These are phyloP conservation scores for Coenonympha arcania DNA, from an alignment of 2,888 invertebrate genomes.

Conservation along the genomic window DNA sequence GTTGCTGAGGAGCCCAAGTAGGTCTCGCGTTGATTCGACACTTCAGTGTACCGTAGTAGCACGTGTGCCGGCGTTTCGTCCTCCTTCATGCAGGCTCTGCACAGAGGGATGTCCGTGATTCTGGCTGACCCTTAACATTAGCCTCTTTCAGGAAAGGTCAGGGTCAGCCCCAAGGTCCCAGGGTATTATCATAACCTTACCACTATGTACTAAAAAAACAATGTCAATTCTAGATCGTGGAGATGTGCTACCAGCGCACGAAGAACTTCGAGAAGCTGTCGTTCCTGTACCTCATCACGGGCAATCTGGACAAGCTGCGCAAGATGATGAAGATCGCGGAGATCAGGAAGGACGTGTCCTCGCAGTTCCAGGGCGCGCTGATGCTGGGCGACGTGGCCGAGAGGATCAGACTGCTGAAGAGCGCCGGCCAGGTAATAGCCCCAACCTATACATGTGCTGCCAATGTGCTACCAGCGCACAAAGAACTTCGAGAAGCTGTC, in stretches of 20 bases:
- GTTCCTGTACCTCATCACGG: constrained; percentile 97
- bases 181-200: no score
- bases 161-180: no score
- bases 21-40: no score
- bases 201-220: no score
- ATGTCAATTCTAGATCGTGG: constrained; percentile 79
- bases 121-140: no score
- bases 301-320: constrained; percentile 95
- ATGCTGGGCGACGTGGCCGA: constrained; percentile 93
- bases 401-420: constrained; percentile 86
- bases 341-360: constrained; percentile 96
- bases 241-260: constrained; percentile 99
- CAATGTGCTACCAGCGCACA: constrained; percentile 99
- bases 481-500: constrained; percentile 99
- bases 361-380: constrained; percentile 96
- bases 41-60: no score
- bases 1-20: no score
- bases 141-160: no score
- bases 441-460: constrained; percentile 86
- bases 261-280: constrained; percentile 99
- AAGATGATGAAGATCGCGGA: constrained; percentile 99
- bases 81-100: no score
- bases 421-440: constrained; percentile 71
- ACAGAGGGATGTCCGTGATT: no score
- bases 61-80: no score